Percentiles rank a stretch among this genome's conserved stretches.
These are phyloP conservation scores for Pteromalus puparum DNA, from an alignment of 1,140 invertebrate species.

Conservation along the genomic window DNA sequence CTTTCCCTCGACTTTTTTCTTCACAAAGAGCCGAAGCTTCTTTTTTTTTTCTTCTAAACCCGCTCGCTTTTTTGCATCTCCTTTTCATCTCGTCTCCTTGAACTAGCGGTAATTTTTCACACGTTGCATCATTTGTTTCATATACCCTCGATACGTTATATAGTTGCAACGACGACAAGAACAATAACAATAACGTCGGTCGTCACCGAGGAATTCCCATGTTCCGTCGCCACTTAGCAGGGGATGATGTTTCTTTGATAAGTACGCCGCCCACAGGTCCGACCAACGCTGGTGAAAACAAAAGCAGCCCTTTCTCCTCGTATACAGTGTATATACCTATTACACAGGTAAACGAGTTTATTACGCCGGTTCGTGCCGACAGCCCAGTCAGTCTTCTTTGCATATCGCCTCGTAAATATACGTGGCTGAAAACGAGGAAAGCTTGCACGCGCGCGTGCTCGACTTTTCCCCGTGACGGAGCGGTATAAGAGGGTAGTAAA, in stretches of 20 bases:
- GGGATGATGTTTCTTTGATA: too few relatives aligned
- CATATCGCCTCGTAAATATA: conserved; percentile 29
- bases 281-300: not conserved
- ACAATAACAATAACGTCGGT: too few relatives aligned
- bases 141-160: too few relatives aligned
- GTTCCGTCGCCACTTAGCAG: too few relatives aligned
- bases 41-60: not conserved
- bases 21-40: not conserved
- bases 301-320: not conserved
- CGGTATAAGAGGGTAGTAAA: not conserved
- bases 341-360: not conserved
- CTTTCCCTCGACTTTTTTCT: conserved; percentile 34
- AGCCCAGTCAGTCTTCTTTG: not conserved
- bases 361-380: conserved; percentile 19
- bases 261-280: too few relatives aligned
- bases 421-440: not conserved
- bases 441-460: not conserved
- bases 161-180: too few relatives aligned
- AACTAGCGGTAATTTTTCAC: too few relatives aligned
- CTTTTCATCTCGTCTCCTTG: not conserved
- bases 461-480: not conserved
- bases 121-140: not conserved
- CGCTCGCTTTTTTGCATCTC: not conserved
- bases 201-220: too few relatives aligned
- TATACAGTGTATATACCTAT: too few relatives aligned